Conservation (phyloP, 2,797 vertebrate genomes). For the Acrocephalus scirpaceus region DNA sequence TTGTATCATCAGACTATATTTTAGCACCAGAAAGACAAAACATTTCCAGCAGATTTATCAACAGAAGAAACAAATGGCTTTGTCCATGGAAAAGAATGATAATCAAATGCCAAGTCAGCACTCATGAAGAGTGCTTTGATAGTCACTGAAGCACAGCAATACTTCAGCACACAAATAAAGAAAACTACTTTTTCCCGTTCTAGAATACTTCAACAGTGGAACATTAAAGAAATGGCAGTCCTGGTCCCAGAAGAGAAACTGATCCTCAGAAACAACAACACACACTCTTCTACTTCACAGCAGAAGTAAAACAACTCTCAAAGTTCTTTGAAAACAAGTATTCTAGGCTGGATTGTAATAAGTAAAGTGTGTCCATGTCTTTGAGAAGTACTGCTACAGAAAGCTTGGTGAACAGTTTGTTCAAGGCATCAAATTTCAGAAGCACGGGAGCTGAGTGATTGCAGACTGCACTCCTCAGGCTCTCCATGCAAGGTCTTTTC, state of each 20-base stretch:
- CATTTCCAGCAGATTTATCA: background rate
- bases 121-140: background rate
- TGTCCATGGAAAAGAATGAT: background rate
- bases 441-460: background rate
- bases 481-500: background rate
- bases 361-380: background rate
- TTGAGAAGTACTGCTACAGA: background rate
- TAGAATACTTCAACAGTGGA: background rate
- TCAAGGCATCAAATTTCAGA: background rate
- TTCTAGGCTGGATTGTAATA: background rate
- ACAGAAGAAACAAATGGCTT: background rate
- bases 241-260: background rate
- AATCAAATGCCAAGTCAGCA: background rate
- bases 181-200: background rate
- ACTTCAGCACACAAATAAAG: background rate
- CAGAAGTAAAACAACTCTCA: background rate
- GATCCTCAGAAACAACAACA: background rate
- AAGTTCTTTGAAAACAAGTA: background rate
- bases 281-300: background rate
- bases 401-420: background rate
- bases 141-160: background rate
- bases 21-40: background rate
- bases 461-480: background rate
- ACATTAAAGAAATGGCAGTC: background rate
- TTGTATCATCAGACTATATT: background rate